Evolutionary conservation across 2,797 vertebrate species (phyloP), one percentile per base, ranked within the genome.

Genomic region (Darevskia nairensis): DNA sequence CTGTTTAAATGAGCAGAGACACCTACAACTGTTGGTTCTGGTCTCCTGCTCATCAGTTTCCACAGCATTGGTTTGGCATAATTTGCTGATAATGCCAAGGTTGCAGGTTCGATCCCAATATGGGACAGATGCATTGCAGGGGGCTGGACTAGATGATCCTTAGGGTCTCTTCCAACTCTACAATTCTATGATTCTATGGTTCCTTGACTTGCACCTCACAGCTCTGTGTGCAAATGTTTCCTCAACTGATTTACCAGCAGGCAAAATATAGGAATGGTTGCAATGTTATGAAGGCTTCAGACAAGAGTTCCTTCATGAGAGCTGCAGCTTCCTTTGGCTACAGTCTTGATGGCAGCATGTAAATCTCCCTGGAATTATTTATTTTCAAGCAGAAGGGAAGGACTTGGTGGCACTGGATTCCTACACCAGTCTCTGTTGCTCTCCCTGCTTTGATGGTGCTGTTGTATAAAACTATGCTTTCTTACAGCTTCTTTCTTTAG

Each of bases 341-440:
- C 55, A 76, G 21, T 35, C 80, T 74, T 50, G 39, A 41, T 66
- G 39, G 55, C 6, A 35, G 66, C 39, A 19, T 25, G 4, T 50
- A 66, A 74, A 80, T 85, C 87, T 80, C 76, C 8, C 68, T 39
- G 82, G 69, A 64, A 41, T 46, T 8, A 23, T 89, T 71, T 90
- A 39, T 79, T 6, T 64, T 64, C 66, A 0, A 3, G 80, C 41
- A 77, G 68, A 80, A 55, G 44, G 75, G 27, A 80, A 59, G 64
- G 69, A 29, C 27, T 55, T 44, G 59, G 44, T 3, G 71, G 8
- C 0, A 44, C 6, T 0, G 0, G 25, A n/a, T 35, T 9, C 72
- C 69, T 1, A 1, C 69, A 35, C 32, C 44, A n/a, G 64, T 0
- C 0, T 1, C 59, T 66, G 44, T 44, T 0, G 0, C 66, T 8